phyloP scores from a whole-genome alignment of 1,140 invertebrate genomes.

The Pantala flavescens region DNA sequence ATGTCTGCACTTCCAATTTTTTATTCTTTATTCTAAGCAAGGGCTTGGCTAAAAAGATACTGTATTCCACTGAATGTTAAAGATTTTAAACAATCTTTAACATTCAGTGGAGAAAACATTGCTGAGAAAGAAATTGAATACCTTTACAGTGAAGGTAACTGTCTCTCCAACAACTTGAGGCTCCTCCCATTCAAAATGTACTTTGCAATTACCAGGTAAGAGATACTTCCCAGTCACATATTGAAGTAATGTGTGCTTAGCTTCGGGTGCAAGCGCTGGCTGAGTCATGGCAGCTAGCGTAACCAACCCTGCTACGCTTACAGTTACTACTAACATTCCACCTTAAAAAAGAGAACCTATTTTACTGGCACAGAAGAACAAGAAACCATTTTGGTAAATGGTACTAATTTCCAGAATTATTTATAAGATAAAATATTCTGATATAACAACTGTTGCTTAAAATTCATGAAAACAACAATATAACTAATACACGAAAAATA shows the following conservation, averaged over 20 bases:
- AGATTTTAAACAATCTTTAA: no score
- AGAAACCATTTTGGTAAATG: no score
- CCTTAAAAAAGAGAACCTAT: conserved; percentile 37
- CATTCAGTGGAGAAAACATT: no score
- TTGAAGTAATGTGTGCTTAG: conserved; percentile 76
- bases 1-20: no score
- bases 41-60: no score
- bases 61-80: no score
- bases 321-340: conserved; percentile 75
- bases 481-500: no score
- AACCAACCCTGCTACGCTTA: conserved; percentile 71
- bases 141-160: conserved; percentile 75
- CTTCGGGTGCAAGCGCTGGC: conserved; percentile 70
- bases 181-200: conserved; percentile 76
- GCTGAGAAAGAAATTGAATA: conserved; percentile 29
- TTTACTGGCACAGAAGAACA: conserved; percentile 16
- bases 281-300: conserved; percentile 79
- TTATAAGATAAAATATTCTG: no score
- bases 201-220: conserved; percentile 73
- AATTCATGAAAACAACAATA: no score
- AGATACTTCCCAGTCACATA: conserved; percentile 87
- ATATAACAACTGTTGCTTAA: no score
- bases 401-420: no score
- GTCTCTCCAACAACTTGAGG: conserved; percentile 78
- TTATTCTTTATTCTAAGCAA: no score